These are phyloP conservation scores for Aspidiotus rigidus DNA, from an alignment of 2,888 invertebrate species.

Conservation along the genomic window DNA sequence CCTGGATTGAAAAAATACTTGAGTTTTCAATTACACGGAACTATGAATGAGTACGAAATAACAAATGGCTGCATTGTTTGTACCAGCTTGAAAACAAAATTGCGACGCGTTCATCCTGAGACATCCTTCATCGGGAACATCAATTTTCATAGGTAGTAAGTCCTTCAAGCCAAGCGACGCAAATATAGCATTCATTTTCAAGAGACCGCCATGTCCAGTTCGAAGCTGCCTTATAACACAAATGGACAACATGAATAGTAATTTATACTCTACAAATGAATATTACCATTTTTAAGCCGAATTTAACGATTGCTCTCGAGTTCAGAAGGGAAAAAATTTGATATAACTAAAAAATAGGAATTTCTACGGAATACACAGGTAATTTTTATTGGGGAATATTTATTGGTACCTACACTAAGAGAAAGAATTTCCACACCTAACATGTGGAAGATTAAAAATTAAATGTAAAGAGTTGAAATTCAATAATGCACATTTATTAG, in stretches of 20 bases:
- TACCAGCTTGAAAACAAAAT: constrained; percentile 87
- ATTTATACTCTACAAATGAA: not conserved
- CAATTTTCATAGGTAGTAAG: constrained; percentile 73
- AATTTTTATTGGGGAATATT: no score
- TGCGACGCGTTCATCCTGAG: constrained; percentile 79
- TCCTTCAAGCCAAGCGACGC: constrained; percentile 79
- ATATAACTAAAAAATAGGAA: no score
- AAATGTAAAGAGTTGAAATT: no score
- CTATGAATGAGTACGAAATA: not conserved
- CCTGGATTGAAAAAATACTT: constrained; percentile 47
- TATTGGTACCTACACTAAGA: no score
- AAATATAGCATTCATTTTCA: constrained; percentile 84
- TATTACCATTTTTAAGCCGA: no score
- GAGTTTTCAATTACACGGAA: not conserved
- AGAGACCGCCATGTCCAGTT: constrained; percentile 67
- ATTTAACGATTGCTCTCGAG: no score
- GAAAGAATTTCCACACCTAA: no score
- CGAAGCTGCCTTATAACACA: constrained; percentile 46
- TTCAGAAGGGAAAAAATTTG: no score
- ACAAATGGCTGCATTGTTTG: constrained; percentile 31
- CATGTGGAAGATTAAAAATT: no score
- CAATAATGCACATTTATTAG: no score
- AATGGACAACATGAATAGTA: not conserved
- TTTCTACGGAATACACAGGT: no score
- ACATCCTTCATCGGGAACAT: constrained; percentile 86